Evolutionary conservation across 2,113 vertebrate genomes (phyloP).

Genomic region (Anhinga anhinga): DNA sequence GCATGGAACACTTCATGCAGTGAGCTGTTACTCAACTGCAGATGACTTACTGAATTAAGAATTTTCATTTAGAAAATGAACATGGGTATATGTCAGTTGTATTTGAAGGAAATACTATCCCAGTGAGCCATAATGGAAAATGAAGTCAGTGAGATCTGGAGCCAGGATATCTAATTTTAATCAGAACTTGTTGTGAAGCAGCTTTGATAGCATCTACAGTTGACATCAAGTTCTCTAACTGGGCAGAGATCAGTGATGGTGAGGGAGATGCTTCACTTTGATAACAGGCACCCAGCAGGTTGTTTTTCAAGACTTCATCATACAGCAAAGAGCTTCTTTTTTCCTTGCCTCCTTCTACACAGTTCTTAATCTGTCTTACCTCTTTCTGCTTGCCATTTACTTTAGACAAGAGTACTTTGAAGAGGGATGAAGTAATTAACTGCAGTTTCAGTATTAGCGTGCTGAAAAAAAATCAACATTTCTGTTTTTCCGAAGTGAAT

Average conservation of each 20-base stretch:
- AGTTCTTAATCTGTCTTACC: not conserved
- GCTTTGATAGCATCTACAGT: not conserved
- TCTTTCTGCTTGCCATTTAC: not conserved
- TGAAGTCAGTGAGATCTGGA: conserved; percentile 22
- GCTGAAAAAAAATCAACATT: not conserved
- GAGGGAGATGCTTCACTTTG: not conserved
- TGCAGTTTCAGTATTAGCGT: not conserved
- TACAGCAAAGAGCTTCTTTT: not conserved
- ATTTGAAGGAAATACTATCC: not conserved
- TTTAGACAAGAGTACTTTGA: not conserved
- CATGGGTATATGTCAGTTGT: not conserved
- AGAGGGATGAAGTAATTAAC: not conserved
- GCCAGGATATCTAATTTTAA: conserved; percentile 22
- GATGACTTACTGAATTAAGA: not conserved
- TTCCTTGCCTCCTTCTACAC: not conserved
- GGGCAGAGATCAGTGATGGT: not conserved
- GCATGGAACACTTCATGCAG: not conserved
- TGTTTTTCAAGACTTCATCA: not conserved
- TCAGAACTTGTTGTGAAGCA: conserved; percentile 20
- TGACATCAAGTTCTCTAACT: not conserved
- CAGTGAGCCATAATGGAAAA: conserved; percentile 30
- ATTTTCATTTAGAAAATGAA: conserved; percentile 13
- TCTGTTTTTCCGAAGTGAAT: not conserved
- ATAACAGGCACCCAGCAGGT: not conserved
- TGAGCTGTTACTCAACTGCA: not conserved